Evolutionary conservation across 2,888 invertebrate genomes (phyloP).

Genomic region (Abrostola triplasia): DNA sequence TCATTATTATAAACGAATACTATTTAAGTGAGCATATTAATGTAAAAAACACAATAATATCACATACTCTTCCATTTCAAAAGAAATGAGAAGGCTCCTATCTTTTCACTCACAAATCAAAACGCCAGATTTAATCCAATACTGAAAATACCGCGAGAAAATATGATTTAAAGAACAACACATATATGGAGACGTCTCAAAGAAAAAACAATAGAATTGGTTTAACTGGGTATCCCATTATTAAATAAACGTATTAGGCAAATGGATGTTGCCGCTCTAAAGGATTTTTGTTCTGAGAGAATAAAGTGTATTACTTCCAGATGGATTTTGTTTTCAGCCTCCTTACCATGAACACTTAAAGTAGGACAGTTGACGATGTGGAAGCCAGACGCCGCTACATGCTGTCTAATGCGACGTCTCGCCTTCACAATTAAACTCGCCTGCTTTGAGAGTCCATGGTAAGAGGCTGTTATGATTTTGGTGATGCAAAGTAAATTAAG

Average conservation of each 20-base stretch:
- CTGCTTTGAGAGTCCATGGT: too few relatives aligned
- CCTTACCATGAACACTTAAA: too few relatives aligned
- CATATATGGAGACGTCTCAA: conserved; percentile 18
- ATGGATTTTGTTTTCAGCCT: conserved; percentile 11
- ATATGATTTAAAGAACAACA: conserved; percentile 19
- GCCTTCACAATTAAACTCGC: too few relatives aligned
- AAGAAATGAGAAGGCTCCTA: neutral
- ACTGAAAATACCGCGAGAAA: conserved; percentile 10
- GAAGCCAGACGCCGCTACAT: too few relatives aligned
- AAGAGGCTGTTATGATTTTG: too few relatives aligned
- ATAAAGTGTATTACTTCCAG: conserved; percentile 21
- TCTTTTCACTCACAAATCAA: neutral
- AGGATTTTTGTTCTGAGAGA: conserved; percentile 14
- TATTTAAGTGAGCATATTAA: too few relatives aligned
- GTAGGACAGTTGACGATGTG: too few relatives aligned
- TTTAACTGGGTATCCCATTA: conserved; percentile 34
- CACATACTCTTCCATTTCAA: neutral
- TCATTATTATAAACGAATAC: too few relatives aligned
- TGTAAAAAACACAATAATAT: too few relatives aligned
- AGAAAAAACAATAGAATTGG: conserved; percentile 36
- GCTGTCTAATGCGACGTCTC: too few relatives aligned
- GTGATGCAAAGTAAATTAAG: too few relatives aligned
- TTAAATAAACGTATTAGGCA: conserved; percentile 40
- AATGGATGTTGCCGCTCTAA: conserved; percentile 27
- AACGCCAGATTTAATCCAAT: neutral